Evolutionary conservation across 1,140 invertebrate species (phyloP).

Genomic region (Drosophila bocki): DNA sequence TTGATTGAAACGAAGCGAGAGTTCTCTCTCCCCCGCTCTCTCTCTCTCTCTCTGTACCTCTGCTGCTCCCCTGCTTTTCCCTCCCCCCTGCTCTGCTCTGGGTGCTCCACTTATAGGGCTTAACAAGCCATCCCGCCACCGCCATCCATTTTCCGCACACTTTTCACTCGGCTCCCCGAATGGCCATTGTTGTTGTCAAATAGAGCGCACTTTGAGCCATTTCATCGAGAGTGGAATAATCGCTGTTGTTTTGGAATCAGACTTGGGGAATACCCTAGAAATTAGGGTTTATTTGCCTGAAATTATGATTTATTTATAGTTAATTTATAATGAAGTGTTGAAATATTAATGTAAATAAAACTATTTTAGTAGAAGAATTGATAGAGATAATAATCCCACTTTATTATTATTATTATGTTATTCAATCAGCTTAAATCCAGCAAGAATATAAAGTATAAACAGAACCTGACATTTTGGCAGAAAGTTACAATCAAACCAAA

Average conservation of each 20-base stretch:
- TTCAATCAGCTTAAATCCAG: background rate
- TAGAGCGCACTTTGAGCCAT: slow-evolving; percentile 80
- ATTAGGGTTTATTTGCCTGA: background rate
- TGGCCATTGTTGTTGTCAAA: slow-evolving; percentile 75
- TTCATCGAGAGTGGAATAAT: slow-evolving; percentile 66
- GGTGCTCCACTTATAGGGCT: slow-evolving; percentile 26
- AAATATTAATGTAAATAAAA: no score
- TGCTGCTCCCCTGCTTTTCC: background rate
- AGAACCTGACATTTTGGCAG: background rate
- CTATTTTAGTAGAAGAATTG: background rate
- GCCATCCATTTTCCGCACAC: slow-evolving; percentile 10
- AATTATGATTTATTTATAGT: background rate
- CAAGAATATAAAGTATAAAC: background rate
- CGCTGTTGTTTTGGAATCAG: background rate
- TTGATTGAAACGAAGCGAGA: slow-evolving; percentile 80
- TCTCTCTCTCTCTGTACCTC: background rate
- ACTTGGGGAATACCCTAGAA: background rate
- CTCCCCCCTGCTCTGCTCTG: background rate
- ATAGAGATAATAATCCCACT: no score
- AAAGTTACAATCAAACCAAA: background rate
- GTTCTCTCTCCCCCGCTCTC: slow-evolving; percentile 5
- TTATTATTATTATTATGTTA: background rate
- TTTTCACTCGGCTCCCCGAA: slow-evolving; percentile 1
- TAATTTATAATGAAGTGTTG: no score
- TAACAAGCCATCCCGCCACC: slow-evolving; percentile 43